Conservation (phyloP, 2,888 invertebrate genomes). For the Podotricha telesiphe region DNA sequence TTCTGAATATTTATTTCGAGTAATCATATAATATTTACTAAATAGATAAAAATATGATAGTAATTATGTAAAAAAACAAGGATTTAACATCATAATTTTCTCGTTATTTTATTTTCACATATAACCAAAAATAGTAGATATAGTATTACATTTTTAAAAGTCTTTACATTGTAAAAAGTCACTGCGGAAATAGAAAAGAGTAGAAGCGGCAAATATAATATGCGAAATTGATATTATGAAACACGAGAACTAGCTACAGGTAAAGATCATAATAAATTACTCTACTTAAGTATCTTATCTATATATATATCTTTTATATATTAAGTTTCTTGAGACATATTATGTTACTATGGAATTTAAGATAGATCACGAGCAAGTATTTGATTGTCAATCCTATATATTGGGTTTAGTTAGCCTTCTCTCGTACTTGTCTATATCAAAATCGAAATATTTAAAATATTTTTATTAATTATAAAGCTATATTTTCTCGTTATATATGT, state of each 20-base stretch:
- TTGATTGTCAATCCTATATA: not conserved
- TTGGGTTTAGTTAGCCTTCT: not conserved
- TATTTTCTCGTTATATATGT: not conserved
- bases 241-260: constrained; percentile 21
- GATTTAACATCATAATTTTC: not conserved
- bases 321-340: constrained; percentile 23
- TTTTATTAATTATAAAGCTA: not conserved
- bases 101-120: not conserved
- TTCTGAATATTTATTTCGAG: not conserved
- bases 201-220: not conserved
- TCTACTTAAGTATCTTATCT: constrained; percentile 27
- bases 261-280: constrained; percentile 28
- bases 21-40: not conserved
- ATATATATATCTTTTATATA: constrained; percentile 25
- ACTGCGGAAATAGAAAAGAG: not conserved
- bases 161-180: not conserved
- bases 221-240: constrained; percentile 27
- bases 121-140: not conserved
- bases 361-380: constrained; percentile 30
- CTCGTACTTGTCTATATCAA: not conserved
- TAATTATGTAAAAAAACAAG: not conserved
- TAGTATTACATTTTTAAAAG: not conserved
- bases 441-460: no score
- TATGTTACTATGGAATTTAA: constrained; percentile 25
- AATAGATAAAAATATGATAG: not conserved